Base-by-base conservation (phyloP, 2,797 vertebrate genomes). In the Myotis pilosus region DNA sequence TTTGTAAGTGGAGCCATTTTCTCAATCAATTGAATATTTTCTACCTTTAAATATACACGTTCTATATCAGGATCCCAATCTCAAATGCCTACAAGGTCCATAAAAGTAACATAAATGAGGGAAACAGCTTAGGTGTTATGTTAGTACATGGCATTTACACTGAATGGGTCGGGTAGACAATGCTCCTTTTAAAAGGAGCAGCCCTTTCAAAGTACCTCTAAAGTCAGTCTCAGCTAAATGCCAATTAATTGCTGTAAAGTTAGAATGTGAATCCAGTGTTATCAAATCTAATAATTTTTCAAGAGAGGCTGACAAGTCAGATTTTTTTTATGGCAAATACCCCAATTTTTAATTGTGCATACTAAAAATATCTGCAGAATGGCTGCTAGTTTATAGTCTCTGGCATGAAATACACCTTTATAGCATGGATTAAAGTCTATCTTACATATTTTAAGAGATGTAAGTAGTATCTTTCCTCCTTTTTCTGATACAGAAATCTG, bases 251-350 rank as follows among this genome's bases (percentile, higher is more conserved):
- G 19, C 13, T 33, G 17, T 41, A 44, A 53, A 20, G 2, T 36
- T 62, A 28, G 47, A 71, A 44, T 57, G 41, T 28, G 7, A 95
- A 76, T 33, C 49, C 23, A 55, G 9, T 36, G 8, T 92, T 64
- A 62, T 80, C n/a, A 66, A 64, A 79, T 82, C 17, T 20, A 44
- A 66, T 72, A 84, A 72, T 83, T 81, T 91, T 92, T 75, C 17
- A 92, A 87, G 49, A 89, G 49, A 78, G 83, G 6, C 41, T 75
- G 28, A 92, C 90, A 92, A 88, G 71, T 87, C 19, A 22, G 11
- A 64, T 71, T 71, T 90, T 90, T 93, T 51, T 93, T 72, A 82
- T 79, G 30, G 5, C 12, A 95, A 92, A 76, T 78, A 23, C 71
- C 85, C 33, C 36, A 66, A 53, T 87, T 91, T 80, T 89, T 72